Evolutionary conservation across 2,888 invertebrate genomes (phyloP), one percentile per base, ranked within the genome.

Genomic region (Nowickia ferox): DNA sequence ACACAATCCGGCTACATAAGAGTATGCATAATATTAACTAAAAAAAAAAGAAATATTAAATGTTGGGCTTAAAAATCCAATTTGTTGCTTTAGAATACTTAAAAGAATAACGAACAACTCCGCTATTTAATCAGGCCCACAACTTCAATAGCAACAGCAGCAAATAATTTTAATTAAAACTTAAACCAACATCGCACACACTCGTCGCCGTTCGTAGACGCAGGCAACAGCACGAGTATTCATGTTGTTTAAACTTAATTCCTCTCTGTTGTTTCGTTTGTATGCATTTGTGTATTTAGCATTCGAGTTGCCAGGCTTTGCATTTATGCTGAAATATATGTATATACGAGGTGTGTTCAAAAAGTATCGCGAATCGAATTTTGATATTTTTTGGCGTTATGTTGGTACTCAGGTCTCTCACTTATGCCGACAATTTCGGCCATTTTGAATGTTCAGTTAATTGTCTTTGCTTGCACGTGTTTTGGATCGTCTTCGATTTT

Each of bases 111-210:
- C 40, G 38, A 0, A 57, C 53, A 74, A 75, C 65, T 53, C 38
- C 17, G 53, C 51, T 69, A 69, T 82, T 71, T 63, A 42, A 38
- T n/a, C 71, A 76, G 40, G 61, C 55, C 61, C 40, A 75, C 74
- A 79, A 68, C 53, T 71, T 55, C 63, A 75, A 57, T 48, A 84
- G 69, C 65, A 48, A 81, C 65, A 79, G 72, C 61, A 78, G 72
- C 68, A 79, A 89, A 89, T 88, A 89, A 89, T 92, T 92, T 92
- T 92, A 92, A 92, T 92, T 92, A 92, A 92, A 92, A 92, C 89
- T 91, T 90, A 89, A 90, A 88, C 88, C 88, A 89, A 84, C 84
- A 86, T n/a, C 30, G 53, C 5, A 55, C 48, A 63, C 61, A 30
- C 2, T 11, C 59, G 9, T 53, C 65, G 53, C 55, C 55, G 30